These are phyloP conservation scores for Chrysaora quinquecirrha DNA, from an alignment of 30 jellyfish, hydroid and myxozoan genomes.

Conservation along the genomic window DNA sequence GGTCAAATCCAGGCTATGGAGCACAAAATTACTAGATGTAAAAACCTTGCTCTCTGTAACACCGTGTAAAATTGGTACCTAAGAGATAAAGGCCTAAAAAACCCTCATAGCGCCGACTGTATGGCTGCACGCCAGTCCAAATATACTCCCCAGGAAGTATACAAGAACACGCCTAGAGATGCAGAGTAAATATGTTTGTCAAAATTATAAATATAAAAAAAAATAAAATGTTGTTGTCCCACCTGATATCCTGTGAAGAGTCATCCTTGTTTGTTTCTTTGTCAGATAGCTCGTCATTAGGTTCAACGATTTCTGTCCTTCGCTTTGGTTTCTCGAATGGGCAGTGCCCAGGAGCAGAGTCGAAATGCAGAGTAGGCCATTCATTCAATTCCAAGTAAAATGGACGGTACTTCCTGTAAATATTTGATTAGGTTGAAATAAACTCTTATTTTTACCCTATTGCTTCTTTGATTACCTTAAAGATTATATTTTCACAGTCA, in stretches of 20 bases:
- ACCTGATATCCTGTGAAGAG: conserved; percentile 40
- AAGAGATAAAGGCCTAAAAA: too few relatives aligned
- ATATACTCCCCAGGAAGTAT: not conserved
- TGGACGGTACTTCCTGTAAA: conserved; percentile 63
- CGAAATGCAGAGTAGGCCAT: conserved; percentile 59
- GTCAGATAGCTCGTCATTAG: conserved; percentile 23
- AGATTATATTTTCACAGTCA: too few relatives aligned
- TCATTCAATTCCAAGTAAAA: conserved; percentile 41
- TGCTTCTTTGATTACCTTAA: not conserved
- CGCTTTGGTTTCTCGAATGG: conserved; percentile 68
- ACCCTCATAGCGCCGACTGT: too few relatives aligned
- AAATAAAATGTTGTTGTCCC: too few relatives aligned
- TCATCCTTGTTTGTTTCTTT: conserved; percentile 54
- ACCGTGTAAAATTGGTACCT: too few relatives aligned
- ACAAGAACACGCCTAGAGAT: not conserved
- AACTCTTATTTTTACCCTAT: not conserved
- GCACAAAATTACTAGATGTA: not conserved
- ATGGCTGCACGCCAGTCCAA: not conserved
- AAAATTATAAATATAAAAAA: too few relatives aligned
- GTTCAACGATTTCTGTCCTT: conserved; percentile 16
- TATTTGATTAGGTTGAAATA: not conserved
- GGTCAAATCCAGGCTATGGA: not conserved
- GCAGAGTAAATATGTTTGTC: too few relatives aligned
- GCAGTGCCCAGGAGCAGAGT: conserved; percentile 33
- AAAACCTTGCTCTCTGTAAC: too few relatives aligned